Base-by-base conservation (phyloP, 2,888 invertebrate genomes). In the Andrena fulva region DNA sequence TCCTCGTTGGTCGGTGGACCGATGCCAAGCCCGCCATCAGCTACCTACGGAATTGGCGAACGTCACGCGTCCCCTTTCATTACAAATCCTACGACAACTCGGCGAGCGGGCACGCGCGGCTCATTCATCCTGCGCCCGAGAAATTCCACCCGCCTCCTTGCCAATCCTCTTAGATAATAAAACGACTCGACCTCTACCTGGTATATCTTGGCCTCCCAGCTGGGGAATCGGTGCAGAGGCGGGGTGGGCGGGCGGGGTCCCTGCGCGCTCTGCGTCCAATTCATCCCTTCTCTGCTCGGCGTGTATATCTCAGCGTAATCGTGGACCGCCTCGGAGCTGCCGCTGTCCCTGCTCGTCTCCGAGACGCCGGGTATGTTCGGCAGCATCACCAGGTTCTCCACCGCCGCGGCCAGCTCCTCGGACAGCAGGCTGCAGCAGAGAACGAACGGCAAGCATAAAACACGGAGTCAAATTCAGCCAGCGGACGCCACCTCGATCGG, bases 121-220 rank as follows among this genome's bases (percentile, higher is more conserved):
- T 63, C 54, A 12, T 76, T 67, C 29, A n/a, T 24, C 69, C 29
- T n/a, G 20, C 24, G 27, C 29, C 10, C 3, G 42, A 42, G 42
- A 42, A 16, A 42, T 42, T 42, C 42, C 16, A 42, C 42, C 42
- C 42, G 42, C 42, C 42, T 42, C 42, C 42, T 42, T 42, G 42
- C 42, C 42, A 42, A 42, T 42, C 42, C 16, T 42, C 42, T 42
- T 42, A 42, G 16, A 42, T 42, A 20, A 0, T 10, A 8, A 27
- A 52, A 12, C 2, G 0, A 16, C 10, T 42, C n/a, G 31, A n/a
- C 20, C n/a, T 12, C 1, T 90, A 98, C 97, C 95, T 98, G 98
- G 94, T 99, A 99, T 91, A 99, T 98, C 93, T 98, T 96, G n/a
- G 98, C 98, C 94, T 99, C 98, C 98, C 98, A 98, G 90, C 97